phyloP scores from a whole-genome alignment of 2,797 vertebrate genomes.

The Furcifer pardalis region DNA sequence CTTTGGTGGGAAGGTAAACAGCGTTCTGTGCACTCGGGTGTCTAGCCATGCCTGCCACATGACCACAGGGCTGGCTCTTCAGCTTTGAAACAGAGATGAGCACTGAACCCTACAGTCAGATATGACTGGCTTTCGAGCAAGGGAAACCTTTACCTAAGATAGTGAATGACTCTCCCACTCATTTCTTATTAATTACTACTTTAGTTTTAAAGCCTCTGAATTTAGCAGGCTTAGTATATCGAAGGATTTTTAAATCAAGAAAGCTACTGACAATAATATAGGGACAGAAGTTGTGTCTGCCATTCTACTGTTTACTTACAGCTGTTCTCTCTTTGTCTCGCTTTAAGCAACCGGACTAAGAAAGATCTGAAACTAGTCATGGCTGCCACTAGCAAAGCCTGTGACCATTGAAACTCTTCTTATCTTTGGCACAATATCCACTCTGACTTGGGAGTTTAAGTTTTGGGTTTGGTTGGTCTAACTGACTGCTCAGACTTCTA shows the following conservation, averaged over 20 bases:
- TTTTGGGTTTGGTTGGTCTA: not conserved
- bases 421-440: not conserved
- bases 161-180: not conserved
- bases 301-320: not conserved
- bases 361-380: not conserved
- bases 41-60: no score
- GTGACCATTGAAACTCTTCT: not conserved
- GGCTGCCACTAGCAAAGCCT: not conserved
- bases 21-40: no score
- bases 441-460: not conserved
- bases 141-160: no score
- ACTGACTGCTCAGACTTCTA: not conserved
- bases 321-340: not conserved
- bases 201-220: not conserved
- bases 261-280: not conserved
- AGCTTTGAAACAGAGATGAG: no score
- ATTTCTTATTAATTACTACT: not conserved
- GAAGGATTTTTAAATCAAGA: not conserved
- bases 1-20: no score
- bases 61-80: no score
- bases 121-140: no score
- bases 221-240: not conserved
- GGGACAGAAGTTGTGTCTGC: not conserved
- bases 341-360: not conserved
- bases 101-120: no score